Base-by-base conservation (phyloP, 2,888 invertebrate genomes). In the Liodrosophila aerea region DNA sequence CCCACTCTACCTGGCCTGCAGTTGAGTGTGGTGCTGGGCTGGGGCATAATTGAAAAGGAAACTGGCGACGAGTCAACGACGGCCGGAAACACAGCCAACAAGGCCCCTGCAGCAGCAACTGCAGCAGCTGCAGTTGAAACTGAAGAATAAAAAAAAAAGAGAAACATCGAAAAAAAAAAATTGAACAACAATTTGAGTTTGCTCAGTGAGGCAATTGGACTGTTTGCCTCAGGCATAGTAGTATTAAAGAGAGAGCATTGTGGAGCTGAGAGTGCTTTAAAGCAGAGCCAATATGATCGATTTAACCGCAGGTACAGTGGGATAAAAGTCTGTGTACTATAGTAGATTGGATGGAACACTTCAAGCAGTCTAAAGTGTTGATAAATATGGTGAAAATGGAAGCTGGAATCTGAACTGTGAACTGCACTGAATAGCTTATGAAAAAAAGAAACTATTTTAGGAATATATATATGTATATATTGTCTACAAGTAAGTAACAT, bases 41-140 rank as follows among this genome's bases (percentile, higher is more conserved):
- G 53, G 47, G 37, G 68, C 59, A 71, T 78, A 78, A 81, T 78
- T 78, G 81, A 81, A 78, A 80, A 76, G 78, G 71, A 78, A 77
- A 71, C 77, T 72, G 77, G 61, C 73, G 67, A 61, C 63, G 76
- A 68, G 64, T 64, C 59, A 64, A 58, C 63, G 68, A 64, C 73
- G 73, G 65, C 73, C 78, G 78, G 81, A 81, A 81, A 71, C 71
- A 58, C 50, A 67, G 60, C 57, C 67, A 71, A 71, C 52, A 67
- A 67, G 64, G 39, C 50, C 63, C 70, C 71, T 37, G 56, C 27
- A 59, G 67, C 70, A 56, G 22, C 22, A 22, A 22, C 22, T 22
- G 18, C 39, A 46, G 36, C 59, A 56, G 50, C 59, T 70, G 66
- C 65, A 58, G 39, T 62, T 46, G 41, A 66, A 67, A 50, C 37